Base-by-base conservation (phyloP, 2,113 vertebrate genomes). In the Gymnocephalus cernua region DNA sequence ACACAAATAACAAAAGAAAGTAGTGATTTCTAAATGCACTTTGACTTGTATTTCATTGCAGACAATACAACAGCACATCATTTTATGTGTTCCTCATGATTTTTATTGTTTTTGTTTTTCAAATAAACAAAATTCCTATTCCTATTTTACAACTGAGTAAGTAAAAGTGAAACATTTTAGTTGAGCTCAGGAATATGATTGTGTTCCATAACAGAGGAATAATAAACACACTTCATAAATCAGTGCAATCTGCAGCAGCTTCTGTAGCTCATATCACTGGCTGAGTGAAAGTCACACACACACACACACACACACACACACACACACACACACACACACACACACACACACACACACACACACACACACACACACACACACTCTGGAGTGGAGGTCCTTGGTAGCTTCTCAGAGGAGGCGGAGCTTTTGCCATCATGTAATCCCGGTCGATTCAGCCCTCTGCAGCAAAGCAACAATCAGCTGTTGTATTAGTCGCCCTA, bases 401-500 rank as follows among this genome's bases (percentile, higher is more conserved):
- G 48, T 53, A 48, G 29, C 38, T 69, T 69, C 29, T 69, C 48
- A 21, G 47, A 32, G 47, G 38, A 63, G 29, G 58, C 11, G 61
- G 65, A 67, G 65, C 47, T 51, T 67, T 67, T 48, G 27, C 45
- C 64, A 50, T 27, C 29, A 38, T 68, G 66, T 68, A 68, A 53
- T 68, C 48, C 66, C 48, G 29, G 47, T 68, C 47, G 47, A 35
- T 35, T 29, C 66, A 35, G 47, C 66, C 66, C 47, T 68, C 86
- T 77, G 79, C 68, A 85, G 88, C 86, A 83, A 82, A 79, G 84
- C 86, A 85, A 87, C 87, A 92, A 88, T 94, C 89, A 90, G 88
- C 89, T 88, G 86, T 83, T 90, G 88, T 85, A 88, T 89, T 93
- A 92, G 91, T 92, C 79, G 58, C 85, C 70, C 75, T 67, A 82